Conservation (phyloP, 2,888 invertebrate genomes). For the Molanna angustata region DNA sequence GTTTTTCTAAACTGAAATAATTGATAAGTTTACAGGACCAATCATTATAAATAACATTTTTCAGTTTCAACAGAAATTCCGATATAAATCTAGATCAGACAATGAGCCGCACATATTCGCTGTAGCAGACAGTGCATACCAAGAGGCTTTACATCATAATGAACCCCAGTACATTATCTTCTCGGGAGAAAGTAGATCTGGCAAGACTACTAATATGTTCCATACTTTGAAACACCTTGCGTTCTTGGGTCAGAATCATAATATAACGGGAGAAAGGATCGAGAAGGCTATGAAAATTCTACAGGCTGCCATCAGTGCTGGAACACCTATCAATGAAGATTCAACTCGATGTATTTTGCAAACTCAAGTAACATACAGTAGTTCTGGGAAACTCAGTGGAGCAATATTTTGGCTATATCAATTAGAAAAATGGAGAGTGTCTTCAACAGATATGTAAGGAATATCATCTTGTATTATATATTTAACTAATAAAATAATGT, state of each 20-base stretch:
- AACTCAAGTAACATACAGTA: slow-evolving; percentile 78
- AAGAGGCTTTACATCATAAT: slow-evolving; percentile 86
- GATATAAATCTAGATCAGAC: slow-evolving; percentile 82
- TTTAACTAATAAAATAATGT: neutral
- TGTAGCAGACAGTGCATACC: slow-evolving; percentile 86
- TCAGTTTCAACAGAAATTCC: slow-evolving; percentile 76
- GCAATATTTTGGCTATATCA: slow-evolving; percentile 84
- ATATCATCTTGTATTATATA: slow-evolving; percentile 1
- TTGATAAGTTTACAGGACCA: too few species aligned
- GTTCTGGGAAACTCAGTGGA: slow-evolving; percentile 83
- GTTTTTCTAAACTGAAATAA: too few species aligned
- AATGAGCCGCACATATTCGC: slow-evolving; percentile 89
- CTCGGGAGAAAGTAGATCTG: slow-evolving; percentile 87
- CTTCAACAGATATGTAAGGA: slow-evolving; percentile 70
- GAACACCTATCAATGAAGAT: slow-evolving; percentile 79
- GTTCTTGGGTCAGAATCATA: slow-evolving; percentile 72
- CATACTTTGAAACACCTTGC: slow-evolving; percentile 79
- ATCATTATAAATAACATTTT: too few species aligned
- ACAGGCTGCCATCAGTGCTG: slow-evolving; percentile 78
- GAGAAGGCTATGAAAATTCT: slow-evolving; percentile 67
- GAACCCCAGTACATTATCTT: slow-evolving; percentile 83
- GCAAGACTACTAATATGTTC: slow-evolving; percentile 83
- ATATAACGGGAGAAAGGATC: slow-evolving; percentile 62
- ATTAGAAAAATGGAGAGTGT: slow-evolving; percentile 85
- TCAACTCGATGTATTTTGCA: slow-evolving; percentile 82